phyloP scores from a whole-genome alignment of 2,113 vertebrate species.

The Ochotona princeps region DNA sequence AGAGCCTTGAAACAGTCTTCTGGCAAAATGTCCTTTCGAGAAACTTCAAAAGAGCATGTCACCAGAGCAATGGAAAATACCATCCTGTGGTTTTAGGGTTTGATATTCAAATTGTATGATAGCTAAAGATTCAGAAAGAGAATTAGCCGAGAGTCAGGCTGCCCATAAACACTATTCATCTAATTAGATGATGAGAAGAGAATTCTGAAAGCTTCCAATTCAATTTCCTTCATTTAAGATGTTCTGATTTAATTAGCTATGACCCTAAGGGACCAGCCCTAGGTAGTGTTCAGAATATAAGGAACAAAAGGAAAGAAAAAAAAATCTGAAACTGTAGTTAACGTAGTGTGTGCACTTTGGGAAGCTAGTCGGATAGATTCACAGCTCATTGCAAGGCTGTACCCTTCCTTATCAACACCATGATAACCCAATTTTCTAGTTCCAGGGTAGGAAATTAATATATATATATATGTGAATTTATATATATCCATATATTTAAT shows the following conservation, averaged over 20 bases:
- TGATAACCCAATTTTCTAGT: conserved; percentile 63
- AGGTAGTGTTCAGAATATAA: neutral
- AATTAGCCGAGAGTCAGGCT: conserved; percentile 57
- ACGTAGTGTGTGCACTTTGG: neutral
- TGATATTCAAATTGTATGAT: conserved; percentile 60
- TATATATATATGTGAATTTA: too few species aligned
- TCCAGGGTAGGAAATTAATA: conserved; percentile 39
- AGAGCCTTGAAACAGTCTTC: conserved; percentile 21
- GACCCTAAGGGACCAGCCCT: conserved; percentile 56
- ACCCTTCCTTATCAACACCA: conserved; percentile 5
- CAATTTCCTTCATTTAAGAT: conserved; percentile 67
- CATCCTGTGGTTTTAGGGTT: conserved; percentile 46
- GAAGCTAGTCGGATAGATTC: conserved; percentile 48
- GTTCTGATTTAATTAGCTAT: conserved; percentile 73
- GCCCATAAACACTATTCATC: conserved; percentile 53
- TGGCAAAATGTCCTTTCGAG: conserved; percentile 25
- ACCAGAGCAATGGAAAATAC: conserved; percentile 41
- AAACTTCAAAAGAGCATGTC: conserved; percentile 44
- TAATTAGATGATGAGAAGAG: conserved; percentile 73
- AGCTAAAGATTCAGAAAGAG: conserved; percentile 28
- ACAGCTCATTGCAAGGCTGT: conserved; percentile 20
- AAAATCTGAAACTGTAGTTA: conserved; percentile 52
- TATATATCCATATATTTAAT: too few species aligned
- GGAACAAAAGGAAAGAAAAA: conserved; percentile 34
- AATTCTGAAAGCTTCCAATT: conserved; percentile 69